Conservation (phyloP, 2,113 vertebrate genomes). For the Cottus gobio region DNA sequence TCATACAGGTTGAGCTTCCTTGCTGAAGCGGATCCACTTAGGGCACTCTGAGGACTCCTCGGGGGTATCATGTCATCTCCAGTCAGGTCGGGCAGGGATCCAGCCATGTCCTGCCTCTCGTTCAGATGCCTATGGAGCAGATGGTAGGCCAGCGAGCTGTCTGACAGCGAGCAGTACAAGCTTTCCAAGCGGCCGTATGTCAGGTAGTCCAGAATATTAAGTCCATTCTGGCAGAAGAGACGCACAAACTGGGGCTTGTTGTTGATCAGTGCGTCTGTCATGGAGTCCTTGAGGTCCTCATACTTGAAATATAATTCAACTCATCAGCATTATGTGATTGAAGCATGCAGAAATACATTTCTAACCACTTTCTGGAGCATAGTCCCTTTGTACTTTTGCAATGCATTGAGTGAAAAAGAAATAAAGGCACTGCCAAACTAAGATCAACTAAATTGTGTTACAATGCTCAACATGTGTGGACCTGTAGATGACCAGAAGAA, state of each 20-base stretch:
- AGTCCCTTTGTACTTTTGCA: too few relatives aligned
- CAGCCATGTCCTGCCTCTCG: conserved; percentile 35
- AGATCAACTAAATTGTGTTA: background rate
- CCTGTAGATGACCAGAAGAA: background rate
- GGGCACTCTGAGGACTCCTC: background rate
- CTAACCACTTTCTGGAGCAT: background rate
- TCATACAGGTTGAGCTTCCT: conserved; percentile 73
- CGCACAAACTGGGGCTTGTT: conserved; percentile 89
- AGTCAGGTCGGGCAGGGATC: background rate
- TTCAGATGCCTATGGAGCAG: conserved; percentile 80
- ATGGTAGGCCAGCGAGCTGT: conserved; percentile 74
- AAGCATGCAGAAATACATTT: background rate
- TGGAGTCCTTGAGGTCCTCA: conserved; percentile 85
- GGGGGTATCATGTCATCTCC: too few relatives aligned
- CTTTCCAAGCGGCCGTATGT: conserved; percentile 81
- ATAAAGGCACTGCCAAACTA: background rate
- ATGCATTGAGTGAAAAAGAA: background rate
- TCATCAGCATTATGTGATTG: background rate
- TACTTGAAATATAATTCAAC: conserved; percentile 63
- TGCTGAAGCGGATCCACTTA: background rate
- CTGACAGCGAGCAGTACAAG: conserved; percentile 81
- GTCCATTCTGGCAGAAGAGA: conserved; percentile 87
- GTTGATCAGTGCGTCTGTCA: conserved; percentile 88
- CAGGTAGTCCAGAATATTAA: conserved; percentile 87
- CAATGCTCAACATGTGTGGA: background rate